Percentiles rank a stretch among this genome's conserved stretches.
Conservation (phyloP, 2,888 invertebrate genomes). For the Andrena camellia region DNA sequence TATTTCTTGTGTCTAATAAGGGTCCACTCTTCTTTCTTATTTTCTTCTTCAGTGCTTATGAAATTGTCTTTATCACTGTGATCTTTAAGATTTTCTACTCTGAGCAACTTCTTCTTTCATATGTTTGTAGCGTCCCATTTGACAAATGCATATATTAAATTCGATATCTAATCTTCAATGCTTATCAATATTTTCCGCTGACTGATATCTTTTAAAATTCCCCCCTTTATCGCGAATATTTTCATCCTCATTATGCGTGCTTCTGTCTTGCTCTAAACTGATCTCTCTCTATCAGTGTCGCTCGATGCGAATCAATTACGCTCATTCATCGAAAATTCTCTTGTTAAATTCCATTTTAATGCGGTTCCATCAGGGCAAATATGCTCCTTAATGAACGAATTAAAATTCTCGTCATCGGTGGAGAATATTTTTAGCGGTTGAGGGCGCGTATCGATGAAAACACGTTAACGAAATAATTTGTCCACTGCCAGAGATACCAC, state of each 20-base stretch:
- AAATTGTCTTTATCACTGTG: too few relatives aligned
- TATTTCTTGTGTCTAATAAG: neutral
- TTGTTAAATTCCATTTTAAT: slow-evolving; percentile 9
- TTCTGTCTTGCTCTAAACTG: neutral
- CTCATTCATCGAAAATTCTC: slow-evolving; percentile 1
- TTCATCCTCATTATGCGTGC: too few relatives aligned
- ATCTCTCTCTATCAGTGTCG: neutral
- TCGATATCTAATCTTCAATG: too few relatives aligned
- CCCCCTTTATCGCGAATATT: neutral
- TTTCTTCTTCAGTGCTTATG: too few relatives aligned
- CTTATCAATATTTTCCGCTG: too few relatives aligned
- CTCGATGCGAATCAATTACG: neutral
- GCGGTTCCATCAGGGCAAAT: neutral
- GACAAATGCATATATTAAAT: too few relatives aligned
- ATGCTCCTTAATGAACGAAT: slow-evolving; percentile 6
- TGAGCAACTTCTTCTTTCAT: too few relatives aligned
- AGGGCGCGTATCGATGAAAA: neutral
- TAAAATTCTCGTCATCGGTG: neutral
- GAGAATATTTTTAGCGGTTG: slow-evolving; percentile 12
- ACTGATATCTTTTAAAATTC: too few relatives aligned
- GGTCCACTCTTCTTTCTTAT: too few relatives aligned
- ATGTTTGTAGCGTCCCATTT: too few relatives aligned
- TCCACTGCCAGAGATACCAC: neutral
- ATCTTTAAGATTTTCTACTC: too few relatives aligned
- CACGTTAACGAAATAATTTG: slow-evolving; percentile 7